Conservation (phyloP, 2,113 vertebrate genomes). For the Ornithorhynchus anatinus region DNA sequence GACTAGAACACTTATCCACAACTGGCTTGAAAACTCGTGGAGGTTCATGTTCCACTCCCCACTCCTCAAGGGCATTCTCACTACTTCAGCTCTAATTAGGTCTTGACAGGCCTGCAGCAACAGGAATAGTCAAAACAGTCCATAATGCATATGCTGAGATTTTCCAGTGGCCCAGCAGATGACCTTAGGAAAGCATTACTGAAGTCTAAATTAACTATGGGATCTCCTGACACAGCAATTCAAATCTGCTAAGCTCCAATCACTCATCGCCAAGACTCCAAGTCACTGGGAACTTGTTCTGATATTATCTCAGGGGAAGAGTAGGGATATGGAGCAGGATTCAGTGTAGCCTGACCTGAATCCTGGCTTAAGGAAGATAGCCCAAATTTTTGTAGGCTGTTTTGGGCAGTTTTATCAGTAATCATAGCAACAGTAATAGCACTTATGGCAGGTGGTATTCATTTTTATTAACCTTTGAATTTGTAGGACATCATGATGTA, state of each 20-base stretch:
- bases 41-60: conserved; percentile 20
- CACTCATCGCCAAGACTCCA: conserved; percentile 39
- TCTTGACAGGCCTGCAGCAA: conserved; percentile 20
- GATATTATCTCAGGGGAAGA: conserved; percentile 12
- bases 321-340: neutral
- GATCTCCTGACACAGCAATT: conserved; percentile 28
- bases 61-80: neutral
- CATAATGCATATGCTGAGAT: conserved; percentile 3
- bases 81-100: conserved; percentile 14
- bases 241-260: conserved; percentile 41
- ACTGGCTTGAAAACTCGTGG: conserved; percentile 28
- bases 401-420: too few species aligned
- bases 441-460: too few species aligned
- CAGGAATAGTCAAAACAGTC: conserved; percentile 15
- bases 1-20: neutral
- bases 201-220: neutral
- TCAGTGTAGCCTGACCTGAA: too few species aligned
- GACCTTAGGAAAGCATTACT: neutral
- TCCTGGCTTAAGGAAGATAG: too few species aligned
- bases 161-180: conserved; percentile 36
- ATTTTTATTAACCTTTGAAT: too few species aligned
- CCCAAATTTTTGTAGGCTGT: too few species aligned
- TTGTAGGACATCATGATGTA: too few species aligned
- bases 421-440: too few species aligned
- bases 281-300: conserved; percentile 35